Evolutionary conservation across 1,140 invertebrate species (phyloP).

Genomic region (Pissodes strobi): DNA sequence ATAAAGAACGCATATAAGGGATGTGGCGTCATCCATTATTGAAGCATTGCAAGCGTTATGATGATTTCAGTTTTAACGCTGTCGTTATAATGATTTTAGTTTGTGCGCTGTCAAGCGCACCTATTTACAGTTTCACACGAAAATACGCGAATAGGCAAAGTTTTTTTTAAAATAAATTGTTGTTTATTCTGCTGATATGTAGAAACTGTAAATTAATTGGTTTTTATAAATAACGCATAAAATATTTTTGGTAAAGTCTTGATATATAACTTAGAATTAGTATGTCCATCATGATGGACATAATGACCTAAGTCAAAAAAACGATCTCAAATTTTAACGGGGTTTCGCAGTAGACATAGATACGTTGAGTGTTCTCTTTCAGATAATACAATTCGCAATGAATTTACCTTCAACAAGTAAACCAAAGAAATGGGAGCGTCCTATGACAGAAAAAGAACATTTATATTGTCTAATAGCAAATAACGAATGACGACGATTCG

Average conservation of each 20-base stretch:
- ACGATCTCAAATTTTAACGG: background rate
- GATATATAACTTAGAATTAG: too few species aligned
- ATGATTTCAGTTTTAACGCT: too few species aligned
- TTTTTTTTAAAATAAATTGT: background rate
- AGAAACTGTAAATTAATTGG: background rate
- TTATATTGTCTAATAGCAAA: constrained; percentile 3
- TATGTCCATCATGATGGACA: constrained; percentile 7
- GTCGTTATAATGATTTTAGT: too few species aligned
- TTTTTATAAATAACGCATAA: background rate
- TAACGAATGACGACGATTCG: constrained; percentile 3
- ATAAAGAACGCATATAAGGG: too few species aligned
- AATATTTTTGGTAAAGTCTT: background rate
- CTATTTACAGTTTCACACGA: background rate
- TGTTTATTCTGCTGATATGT: background rate
- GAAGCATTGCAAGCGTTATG: too few species aligned
- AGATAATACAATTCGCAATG: too few species aligned
- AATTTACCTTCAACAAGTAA: too few species aligned
- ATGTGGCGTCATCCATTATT: background rate
- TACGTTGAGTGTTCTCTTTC: too few species aligned
- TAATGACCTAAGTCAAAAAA: constrained; percentile 2
- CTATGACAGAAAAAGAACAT: constrained; percentile 7
- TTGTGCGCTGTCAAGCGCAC: background rate
- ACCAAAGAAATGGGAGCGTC: background rate
- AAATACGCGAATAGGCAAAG: too few species aligned
- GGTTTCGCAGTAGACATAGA: background rate